These are phyloP conservation scores for Euura saliciscinereae DNA, from an alignment of 1,140 invertebrate genomes.

Conservation along the genomic window DNA sequence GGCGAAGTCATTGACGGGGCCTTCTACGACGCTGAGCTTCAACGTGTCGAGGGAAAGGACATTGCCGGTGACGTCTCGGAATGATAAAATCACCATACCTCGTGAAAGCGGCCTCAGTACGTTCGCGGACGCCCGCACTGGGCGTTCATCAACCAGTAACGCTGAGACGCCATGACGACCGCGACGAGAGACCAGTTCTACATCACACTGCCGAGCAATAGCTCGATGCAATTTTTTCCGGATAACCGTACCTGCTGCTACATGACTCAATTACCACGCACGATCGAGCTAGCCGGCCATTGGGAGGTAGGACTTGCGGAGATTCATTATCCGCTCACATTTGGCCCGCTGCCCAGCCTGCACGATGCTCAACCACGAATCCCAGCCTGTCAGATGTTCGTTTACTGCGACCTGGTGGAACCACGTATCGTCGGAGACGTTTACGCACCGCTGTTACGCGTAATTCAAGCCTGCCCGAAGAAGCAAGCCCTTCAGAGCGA, in stretches of 20 bases:
- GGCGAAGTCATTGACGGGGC: too few relatives aligned
- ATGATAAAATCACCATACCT: too few relatives aligned
- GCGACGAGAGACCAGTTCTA: too few relatives aligned
- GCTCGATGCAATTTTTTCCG: background rate
- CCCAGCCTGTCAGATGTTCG: background rate
- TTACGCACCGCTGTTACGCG: background rate
- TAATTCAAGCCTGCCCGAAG: background rate
- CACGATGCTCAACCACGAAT: background rate
- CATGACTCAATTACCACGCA: background rate
- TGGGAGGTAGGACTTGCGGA: background rate
- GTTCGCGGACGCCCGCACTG: too few relatives aligned
- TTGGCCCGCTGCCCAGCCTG: too few relatives aligned
- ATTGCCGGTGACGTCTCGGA: too few relatives aligned
- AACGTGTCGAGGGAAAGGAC: too few relatives aligned
- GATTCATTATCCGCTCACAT: background rate
- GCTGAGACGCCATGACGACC: too few relatives aligned
- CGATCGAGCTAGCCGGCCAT: background rate
- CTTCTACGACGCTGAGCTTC: too few relatives aligned
- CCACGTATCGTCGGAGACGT: background rate
- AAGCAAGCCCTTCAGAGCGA: background rate
- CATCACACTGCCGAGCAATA: too few relatives aligned
- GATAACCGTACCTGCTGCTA: background rate
- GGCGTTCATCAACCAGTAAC: too few relatives aligned
- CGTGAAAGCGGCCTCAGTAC: too few relatives aligned
- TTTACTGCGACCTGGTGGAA: background rate